Base-by-base conservation (phyloP, 2,113 vertebrate species). In the Climacteris rufus region DNA sequence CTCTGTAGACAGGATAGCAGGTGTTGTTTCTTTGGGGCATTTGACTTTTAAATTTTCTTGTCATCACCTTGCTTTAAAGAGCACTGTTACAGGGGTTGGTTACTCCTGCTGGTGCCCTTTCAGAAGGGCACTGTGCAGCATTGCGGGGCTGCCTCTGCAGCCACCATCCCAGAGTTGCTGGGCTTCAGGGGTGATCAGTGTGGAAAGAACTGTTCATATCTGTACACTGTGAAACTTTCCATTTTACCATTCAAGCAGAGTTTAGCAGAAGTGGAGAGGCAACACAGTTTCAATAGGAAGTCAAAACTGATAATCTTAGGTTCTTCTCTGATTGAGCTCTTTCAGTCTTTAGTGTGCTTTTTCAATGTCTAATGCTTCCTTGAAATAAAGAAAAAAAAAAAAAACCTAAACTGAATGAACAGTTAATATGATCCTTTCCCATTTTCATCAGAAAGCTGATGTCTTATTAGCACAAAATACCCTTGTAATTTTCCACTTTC, bases 11-110 rank as follows among this genome's bases (percentile, higher is more conserved):
- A 49, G 80, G 59, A 82, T 42, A 79, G 49, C 42, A 87, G 65
- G 21, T 78, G 87, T 42, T 88, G 61, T 61, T 87, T 87, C 84
- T 94, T 72, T 54, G 10, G 39, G 31, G 8, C 37, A 78, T 90
- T 93, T 95, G 82, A 57, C 70, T 94, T 96, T 74, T 50, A 86
- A 64, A 83, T 95, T 95, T 93, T 88, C 47, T 72, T 14, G 2
- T 54, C 20, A 75, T 91, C 64, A 87, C 54, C 66, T 92, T 94
- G 57, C 42, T 74, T 78, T 74, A 31, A 90, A 90, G 50, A 64
- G 13, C 40, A 82, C 23, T 0, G 5, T 59, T 69, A 68, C 17
- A 54, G 25, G 40, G 24, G 35, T 53, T 79, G 71, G 56, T 81
- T 68, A 24, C 59, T 85, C 16, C 44, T 68, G n/a, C 44, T 87